Evolutionary conservation across 30 jellyfish, hydroid and myxozoan genomes (phyloP).

Genomic region (Pseudorhiza aurosa): DNA sequence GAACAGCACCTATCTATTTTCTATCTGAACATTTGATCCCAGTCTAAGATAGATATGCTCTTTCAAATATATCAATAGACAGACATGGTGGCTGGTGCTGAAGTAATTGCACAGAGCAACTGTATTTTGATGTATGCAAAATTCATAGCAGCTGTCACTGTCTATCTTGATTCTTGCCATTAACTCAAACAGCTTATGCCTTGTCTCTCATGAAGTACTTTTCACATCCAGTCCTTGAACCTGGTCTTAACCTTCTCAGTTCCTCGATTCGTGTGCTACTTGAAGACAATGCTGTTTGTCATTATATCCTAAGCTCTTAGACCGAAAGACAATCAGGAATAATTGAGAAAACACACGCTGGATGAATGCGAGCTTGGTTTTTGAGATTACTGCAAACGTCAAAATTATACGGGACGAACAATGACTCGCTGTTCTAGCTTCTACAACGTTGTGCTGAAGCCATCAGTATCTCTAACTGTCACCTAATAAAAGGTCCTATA

Average conservation of each 20-base stretch:
- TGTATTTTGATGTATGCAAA: too few species aligned
- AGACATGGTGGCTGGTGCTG: too few species aligned
- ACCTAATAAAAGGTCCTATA: too few species aligned
- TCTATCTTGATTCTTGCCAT: too few species aligned
- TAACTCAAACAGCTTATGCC: too few species aligned
- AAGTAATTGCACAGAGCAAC: too few species aligned
- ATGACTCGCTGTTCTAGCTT: background rate
- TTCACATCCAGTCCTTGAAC: background rate
- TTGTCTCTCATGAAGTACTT: background rate
- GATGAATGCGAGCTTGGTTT: slow-evolving; percentile 9
- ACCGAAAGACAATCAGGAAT: background rate
- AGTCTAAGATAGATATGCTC: too few species aligned
- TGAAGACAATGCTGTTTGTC: slow-evolving; percentile 10
- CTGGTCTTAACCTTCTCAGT: background rate
- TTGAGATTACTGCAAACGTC: background rate
- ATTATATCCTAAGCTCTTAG: slow-evolving; percentile 1
- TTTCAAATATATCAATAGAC: too few species aligned
- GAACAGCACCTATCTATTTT: too few species aligned
- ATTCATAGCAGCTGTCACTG: too few species aligned
- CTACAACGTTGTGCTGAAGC: background rate
- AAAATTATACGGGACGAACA: background rate
- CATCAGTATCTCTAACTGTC: background rate
- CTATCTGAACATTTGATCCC: too few species aligned
- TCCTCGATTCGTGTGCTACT: background rate
- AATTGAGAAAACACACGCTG: slow-evolving; percentile 17